Evolutionary conservation across 1,140 invertebrate genomes (phyloP), one percentile per base, ranked within the genome.

Genomic region (Cephus cinctus): DNA sequence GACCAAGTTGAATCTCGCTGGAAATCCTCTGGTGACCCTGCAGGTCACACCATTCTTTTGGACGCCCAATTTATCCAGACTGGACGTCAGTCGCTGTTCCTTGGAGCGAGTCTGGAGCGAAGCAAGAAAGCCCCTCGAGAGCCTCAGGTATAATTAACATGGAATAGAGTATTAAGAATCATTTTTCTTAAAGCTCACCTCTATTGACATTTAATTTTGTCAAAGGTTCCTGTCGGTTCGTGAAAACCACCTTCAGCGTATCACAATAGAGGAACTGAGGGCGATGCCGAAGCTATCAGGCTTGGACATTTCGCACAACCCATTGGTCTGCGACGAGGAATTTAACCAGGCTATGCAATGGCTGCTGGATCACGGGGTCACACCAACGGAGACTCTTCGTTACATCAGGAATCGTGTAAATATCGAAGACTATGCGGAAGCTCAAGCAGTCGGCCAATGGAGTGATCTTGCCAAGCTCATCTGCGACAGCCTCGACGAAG

Each of bases 1-100:
- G 39, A 77, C 72, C 4, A 88, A 82, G 67, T 59, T 90, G 1
- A 85, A 80, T 62, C 73, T 90, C 30, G 83, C 86, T 50, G 82
- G 83, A 5, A 90, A 90, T 65, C 81, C 83, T 4, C 69, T 90
- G 30, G 79, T 76, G 50, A 75, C 80, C 9, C 61, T 90, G 1
- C 83, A 86, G 31, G 78, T 83, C 1, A 79, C 83, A 22, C 74
- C 85, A 2, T 89, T 89, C 64, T 44, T 81, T n/a, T 70, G 77
- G 12, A 80, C 80, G 21, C 76, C 79, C 1, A 67, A 71, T 22
- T 69, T 86, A 0, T 60, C 75, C 5, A 75, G 73, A 40, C 52
- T 86, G 16, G 87, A 90, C 61, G 80, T 86, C 14, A 88, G 85
- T 61, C 79, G 80, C 48, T 84, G 83, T 46, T 75, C 77, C 47